phyloP scores from a whole-genome alignment of 2,113 vertebrate species.

The Pholis gunnellus region DNA sequence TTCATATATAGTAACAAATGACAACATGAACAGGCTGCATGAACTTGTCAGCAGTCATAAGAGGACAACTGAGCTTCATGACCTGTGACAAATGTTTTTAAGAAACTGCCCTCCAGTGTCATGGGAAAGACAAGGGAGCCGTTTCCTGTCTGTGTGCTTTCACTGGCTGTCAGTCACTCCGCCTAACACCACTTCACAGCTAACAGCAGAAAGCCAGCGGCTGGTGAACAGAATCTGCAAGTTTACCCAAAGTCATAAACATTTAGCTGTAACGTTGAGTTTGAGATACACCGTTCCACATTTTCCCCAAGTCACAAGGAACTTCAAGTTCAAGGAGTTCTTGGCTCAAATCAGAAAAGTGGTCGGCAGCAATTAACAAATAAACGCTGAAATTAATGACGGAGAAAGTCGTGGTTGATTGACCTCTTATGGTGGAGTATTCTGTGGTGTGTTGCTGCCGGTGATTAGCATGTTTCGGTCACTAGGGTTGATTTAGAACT shows the following conservation, averaged over 20 bases:
- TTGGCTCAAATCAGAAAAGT: neutral
- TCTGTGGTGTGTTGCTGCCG: neutral
- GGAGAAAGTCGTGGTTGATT: slow-evolving; percentile 26
- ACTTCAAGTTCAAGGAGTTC: neutral
- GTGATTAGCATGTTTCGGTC: slow-evolving; percentile 18
- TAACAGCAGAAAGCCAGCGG: neutral
- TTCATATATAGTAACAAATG: neutral
- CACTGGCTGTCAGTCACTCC: slow-evolving; percentile 18
- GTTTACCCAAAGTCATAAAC: neutral
- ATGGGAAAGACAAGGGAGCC: neutral
- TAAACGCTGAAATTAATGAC: neutral
- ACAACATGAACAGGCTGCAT: neutral
- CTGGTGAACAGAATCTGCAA: neutral
- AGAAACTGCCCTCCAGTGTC: neutral
- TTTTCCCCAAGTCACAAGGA: neutral
- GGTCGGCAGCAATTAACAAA: neutral
- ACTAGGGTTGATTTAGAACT: slow-evolving; percentile 18
- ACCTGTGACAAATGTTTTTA: slow-evolving; percentile 13
- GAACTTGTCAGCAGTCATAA: neutral
- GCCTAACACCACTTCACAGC: neutral
- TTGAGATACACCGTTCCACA: neutral
- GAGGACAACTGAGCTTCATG: neutral
- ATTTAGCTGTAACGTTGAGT: neutral
- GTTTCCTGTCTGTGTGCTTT: slow-evolving; percentile 26
- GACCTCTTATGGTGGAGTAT: slow-evolving; percentile 22